phyloP scores from a whole-genome alignment of 2,797 vertebrate genomes.

The Sebastes vulpes region DNA sequence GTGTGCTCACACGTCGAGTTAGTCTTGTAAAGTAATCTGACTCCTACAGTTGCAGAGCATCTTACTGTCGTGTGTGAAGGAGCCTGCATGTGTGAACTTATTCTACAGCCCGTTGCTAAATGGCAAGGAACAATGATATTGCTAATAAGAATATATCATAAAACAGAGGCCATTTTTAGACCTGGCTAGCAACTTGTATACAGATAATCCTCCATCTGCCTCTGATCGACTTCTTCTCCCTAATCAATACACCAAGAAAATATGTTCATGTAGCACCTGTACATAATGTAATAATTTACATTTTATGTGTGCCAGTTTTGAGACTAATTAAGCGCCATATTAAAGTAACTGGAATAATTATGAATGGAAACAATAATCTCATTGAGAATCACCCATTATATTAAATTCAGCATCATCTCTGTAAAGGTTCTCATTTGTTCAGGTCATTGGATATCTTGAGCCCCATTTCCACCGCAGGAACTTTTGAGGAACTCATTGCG shows the following conservation, averaged over 20 bases:
- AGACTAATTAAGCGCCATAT: no score
- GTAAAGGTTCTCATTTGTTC: no score
- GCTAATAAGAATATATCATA: not conserved
- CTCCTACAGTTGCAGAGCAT: not conserved
- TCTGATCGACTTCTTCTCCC: not conserved
- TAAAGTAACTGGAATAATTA: no score
- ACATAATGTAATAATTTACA: no score
- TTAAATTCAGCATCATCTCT: no score
- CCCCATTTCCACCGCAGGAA: no score
- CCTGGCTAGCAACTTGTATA: not conserved
- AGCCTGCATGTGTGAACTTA: not conserved
- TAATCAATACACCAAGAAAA: not conserved
- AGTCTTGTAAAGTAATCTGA: slow-evolving; percentile 11
- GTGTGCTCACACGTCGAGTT: slow-evolving; percentile 4
- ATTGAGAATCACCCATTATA: no score
- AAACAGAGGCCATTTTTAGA: not conserved
- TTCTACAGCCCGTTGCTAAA: not conserved
- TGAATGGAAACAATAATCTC: no score
- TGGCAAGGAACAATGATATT: not conserved
- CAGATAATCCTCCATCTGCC: not conserved
- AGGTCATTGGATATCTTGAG: no score
- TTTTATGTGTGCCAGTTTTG: no score
- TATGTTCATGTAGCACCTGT: no score
- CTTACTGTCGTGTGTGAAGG: not conserved
- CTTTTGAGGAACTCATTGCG: no score